phyloP scores from a whole-genome alignment of 2,113 vertebrate species.

The Hyaena hyaena region DNA sequence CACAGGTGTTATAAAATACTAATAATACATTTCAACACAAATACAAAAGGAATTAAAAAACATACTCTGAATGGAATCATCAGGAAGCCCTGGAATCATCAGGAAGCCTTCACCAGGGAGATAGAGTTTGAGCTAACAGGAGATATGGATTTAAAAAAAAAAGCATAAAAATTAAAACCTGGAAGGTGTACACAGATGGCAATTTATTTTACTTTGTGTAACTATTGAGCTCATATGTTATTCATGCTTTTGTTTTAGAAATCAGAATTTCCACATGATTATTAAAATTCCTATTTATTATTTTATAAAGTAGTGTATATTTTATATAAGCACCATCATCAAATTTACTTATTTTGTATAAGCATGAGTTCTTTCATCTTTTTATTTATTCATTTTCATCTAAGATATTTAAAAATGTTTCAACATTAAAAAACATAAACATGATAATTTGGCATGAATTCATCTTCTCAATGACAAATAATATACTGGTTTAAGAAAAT shows the following conservation, averaged over 20 bases:
- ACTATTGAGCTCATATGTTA: neutral
- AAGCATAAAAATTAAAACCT: neutral
- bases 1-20: conserved; percentile 17
- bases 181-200: neutral
- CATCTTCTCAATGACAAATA: neutral
- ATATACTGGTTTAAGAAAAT: neutral
- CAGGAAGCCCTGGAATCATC: neutral
- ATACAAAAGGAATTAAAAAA: neutral
- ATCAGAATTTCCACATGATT: neutral
- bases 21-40: neutral
- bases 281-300: neutral
- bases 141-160: neutral
- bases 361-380: neutral
- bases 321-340: neutral
- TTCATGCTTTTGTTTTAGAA: neutral
- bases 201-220: neutral
- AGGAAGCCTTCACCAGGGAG: neutral
- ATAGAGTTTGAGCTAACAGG: neutral
- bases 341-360: conserved; percentile 23
- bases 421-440: neutral
- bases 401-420: neutral
- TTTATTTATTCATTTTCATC: neutral
- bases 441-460: neutral
- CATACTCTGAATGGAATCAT: neutral
- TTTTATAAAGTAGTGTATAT: neutral